These are phyloP conservation scores for Chrysomela aeneicollis DNA, from an alignment of 2,888 invertebrate genomes.

Conservation along the genomic window DNA sequence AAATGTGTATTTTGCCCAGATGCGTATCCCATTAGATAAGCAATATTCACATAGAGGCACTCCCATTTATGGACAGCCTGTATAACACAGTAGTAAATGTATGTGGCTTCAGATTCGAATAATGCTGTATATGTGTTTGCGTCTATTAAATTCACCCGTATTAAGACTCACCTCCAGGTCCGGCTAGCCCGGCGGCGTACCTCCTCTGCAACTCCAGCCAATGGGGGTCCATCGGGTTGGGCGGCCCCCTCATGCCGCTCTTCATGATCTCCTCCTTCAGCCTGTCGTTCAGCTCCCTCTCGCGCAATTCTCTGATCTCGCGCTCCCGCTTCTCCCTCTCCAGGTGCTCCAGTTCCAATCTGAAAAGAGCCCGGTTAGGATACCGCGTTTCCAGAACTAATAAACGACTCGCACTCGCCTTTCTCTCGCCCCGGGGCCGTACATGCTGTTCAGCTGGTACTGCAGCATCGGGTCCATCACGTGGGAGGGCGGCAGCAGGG, in stretches of 20 bases:
- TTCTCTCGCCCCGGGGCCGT: slow-evolving; percentile 69
- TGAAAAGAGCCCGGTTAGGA: neutral
- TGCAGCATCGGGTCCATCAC: slow-evolving; percentile 87
- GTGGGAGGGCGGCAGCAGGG: slow-evolving; percentile 66
- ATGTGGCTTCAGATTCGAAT: too few species aligned
- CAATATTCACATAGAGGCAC: too few species aligned
- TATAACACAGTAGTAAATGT: too few species aligned
- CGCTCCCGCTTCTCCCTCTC: slow-evolving; percentile 77
- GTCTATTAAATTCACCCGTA: neutral
- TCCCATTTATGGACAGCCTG: too few species aligned
- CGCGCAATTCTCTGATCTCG: slow-evolving; percentile 81
- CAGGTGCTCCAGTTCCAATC: slow-evolving; percentile 70
- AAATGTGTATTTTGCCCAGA: too few species aligned
- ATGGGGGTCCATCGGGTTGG: slow-evolving; percentile 70
- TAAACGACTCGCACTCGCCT: slow-evolving; percentile 34
- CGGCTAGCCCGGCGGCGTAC: slow-evolving; percentile 61
- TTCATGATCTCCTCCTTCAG: slow-evolving; percentile 90
- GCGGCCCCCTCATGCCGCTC: slow-evolving; percentile 62
- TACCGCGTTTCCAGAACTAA: neutral
- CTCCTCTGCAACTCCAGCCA: slow-evolving; percentile 91
- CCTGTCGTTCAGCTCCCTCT: slow-evolving; percentile 82
- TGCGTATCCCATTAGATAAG: too few species aligned
- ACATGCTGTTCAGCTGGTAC: slow-evolving; percentile 80
- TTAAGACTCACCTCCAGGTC: slow-evolving; percentile 53
- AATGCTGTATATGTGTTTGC: neutral